phyloP scores from a whole-genome alignment of 2,888 invertebrate species.

The Himalopsyche tibetana region DNA sequence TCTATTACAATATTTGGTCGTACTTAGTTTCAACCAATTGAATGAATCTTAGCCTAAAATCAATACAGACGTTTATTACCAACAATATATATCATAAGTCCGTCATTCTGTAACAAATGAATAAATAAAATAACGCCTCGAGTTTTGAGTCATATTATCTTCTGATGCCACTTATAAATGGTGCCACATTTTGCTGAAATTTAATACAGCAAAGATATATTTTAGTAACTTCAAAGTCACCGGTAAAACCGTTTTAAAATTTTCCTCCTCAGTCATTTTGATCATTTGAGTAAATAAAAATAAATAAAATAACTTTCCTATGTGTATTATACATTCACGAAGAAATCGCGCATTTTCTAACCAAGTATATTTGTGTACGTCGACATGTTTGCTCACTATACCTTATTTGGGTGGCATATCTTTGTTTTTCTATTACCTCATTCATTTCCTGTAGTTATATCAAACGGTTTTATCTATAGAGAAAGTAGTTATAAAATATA shows the following conservation, averaged over 20 bases:
- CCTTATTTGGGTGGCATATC: neutral
- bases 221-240: neutral
- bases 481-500: neutral
- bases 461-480: conserved; percentile 1
- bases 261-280: neutral
- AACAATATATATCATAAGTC: too few species aligned
- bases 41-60: too few species aligned
- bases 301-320: neutral
- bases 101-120: too few species aligned
- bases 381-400: neutral
- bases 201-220: neutral
- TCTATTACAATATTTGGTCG: too few species aligned
- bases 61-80: too few species aligned
- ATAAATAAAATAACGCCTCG: too few species aligned
- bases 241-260: conserved; percentile 1
- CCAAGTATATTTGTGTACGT: neutral
- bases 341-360: neutral
- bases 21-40: too few species aligned
- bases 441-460: conserved; percentile 1
- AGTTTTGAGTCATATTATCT: too few species aligned
- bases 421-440: conserved; percentile 2
- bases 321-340: neutral
- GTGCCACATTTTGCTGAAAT: neutral
- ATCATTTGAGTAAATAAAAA: neutral
- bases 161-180: neutral